Conservation (phyloP, 2,888 invertebrate species). For the Opisthograptis luteolata region DNA sequence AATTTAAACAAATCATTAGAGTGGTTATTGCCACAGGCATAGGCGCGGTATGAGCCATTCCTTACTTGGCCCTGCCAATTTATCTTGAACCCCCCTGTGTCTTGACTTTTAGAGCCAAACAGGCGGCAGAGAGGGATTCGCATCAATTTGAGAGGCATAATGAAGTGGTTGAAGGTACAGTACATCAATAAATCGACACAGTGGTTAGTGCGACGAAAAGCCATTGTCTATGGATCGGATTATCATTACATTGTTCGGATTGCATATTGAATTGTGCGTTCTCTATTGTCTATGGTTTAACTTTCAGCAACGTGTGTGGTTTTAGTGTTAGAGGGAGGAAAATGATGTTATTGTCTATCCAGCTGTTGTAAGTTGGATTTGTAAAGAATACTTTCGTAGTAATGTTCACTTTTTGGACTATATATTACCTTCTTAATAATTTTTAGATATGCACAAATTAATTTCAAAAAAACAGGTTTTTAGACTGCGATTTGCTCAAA, state of each 20-base stretch:
- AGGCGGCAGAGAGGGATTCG: constrained; percentile 32
- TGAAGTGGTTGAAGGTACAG: constrained; percentile 45
- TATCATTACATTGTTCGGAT: constrained; percentile 80
- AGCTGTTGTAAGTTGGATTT: neutral
- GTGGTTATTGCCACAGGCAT: constrained; percentile 62
- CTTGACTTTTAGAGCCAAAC: constrained; percentile 27
- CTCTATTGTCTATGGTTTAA: constrained; percentile 72
- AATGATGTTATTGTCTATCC: constrained; percentile 17
- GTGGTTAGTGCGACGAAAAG: constrained; percentile 81
- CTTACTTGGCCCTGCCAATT: constrained; percentile 44
- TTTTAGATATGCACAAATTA: too few species aligned
- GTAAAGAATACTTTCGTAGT: neutral
- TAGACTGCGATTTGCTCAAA: too few species aligned
- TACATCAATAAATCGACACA: constrained; percentile 77
- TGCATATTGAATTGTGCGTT: constrained; percentile 82
- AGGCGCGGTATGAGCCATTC: constrained; percentile 60
- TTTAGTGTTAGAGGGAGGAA: constrained; percentile 29
- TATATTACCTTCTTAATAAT: too few species aligned
- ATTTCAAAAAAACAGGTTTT: too few species aligned
- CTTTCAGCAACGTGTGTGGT: constrained; percentile 73
- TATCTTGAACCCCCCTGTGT: constrained; percentile 37
- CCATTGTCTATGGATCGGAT: constrained; percentile 75
- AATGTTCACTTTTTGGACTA: too few species aligned
- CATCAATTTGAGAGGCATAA: constrained; percentile 51
- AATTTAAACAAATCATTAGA: constrained; percentile 10